These are phyloP conservation scores for Euspilapteryx auroguttella DNA, from an alignment of 2,888 invertebrate genomes.

Conservation along the genomic window DNA sequence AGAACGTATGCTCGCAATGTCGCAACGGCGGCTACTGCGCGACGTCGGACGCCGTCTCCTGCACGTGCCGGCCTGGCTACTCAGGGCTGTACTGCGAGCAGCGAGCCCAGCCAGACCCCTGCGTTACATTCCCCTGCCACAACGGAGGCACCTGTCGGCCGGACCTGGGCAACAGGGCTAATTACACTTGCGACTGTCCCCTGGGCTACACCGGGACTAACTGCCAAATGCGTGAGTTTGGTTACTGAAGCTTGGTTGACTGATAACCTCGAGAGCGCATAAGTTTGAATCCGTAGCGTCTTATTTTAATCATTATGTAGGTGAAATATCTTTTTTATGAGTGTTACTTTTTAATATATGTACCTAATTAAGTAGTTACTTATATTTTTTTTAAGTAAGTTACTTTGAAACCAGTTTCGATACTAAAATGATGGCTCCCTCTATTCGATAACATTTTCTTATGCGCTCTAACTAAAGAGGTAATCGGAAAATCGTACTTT, in stretches of 20 bases:
- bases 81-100: conserved; percentile 37
- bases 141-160: conserved; percentile 77
- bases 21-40: conserved; percentile 67
- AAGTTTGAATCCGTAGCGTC: no score
- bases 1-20: conserved; percentile 60
- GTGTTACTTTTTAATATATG: neutral
- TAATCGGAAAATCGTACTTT: no score
- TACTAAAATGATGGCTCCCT: no score
- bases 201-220: conserved; percentile 76
- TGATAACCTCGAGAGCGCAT: neutral
- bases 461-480: no score
- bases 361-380: no score
- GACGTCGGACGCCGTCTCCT: conserved; percentile 49
- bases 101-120: conserved; percentile 36
- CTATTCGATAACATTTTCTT: no score
- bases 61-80: conserved; percentile 52
- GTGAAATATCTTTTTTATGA: no score
- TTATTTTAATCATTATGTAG: no score
- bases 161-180: conserved; percentile 24
- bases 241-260: neutral
- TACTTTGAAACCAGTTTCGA: no score
- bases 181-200: conserved; percentile 78
- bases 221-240: conserved; percentile 73
- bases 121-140: conserved; percentile 71
- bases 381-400: no score